Conservation (phyloP, 2,113 vertebrate genomes). For the Silurus glanis region DNA sequence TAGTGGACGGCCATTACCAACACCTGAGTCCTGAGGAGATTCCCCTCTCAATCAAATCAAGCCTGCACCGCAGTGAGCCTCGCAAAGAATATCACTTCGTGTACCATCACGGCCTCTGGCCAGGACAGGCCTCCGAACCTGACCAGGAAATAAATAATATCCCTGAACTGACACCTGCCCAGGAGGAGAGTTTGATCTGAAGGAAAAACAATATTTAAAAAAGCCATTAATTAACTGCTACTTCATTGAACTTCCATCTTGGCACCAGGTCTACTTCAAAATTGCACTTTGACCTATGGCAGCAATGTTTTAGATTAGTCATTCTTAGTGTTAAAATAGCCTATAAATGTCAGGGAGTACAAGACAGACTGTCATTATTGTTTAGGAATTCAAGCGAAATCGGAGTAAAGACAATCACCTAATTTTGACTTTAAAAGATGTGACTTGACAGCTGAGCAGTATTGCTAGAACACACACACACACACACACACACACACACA, state of each 20-base stretch:
- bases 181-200: conserved; percentile 46
- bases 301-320: not conserved
- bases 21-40: conserved; percentile 77
- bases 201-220: not conserved
- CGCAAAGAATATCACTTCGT: conserved; percentile 87
- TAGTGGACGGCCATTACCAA: conserved; percentile 74
- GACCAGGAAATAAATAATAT: not conserved
- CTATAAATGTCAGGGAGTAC: not conserved
- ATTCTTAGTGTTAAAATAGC: conserved; percentile 1
- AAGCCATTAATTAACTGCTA: not conserved
- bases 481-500: not conserved
- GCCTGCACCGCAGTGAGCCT: conserved; percentile 76
- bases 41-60: conserved; percentile 83
- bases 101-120: conserved; percentile 75
- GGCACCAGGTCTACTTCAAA: not conserved
- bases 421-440: not conserved
- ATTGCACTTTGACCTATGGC: not conserved
- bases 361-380: not conserved
- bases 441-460: not conserved
- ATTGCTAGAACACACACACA: not conserved
- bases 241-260: not conserved
- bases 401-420: not conserved
- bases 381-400: not conserved
- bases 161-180: not conserved
- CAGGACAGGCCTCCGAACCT: conserved; percentile 34